Evolutionary conservation across 2,888 invertebrate genomes (phyloP), one percentile per base, ranked within the genome.

Genomic region (Galerucella calmariensis): DNA sequence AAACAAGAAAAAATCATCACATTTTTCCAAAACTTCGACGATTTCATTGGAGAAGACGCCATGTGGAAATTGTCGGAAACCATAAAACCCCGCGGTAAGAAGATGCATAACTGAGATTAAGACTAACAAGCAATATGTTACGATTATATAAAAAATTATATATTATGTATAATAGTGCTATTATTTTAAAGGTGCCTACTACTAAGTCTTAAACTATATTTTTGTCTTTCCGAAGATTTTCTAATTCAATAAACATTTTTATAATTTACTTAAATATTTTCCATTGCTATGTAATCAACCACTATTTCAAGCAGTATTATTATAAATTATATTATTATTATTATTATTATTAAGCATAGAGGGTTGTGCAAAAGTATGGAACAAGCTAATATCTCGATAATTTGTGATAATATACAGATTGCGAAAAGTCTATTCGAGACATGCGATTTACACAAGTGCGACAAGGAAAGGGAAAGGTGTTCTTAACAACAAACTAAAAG

Each of bases 51-150:
- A 86, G 99, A 99, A 89, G 99, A 99, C 88, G 95, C 97, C 74
- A 95, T 99, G 93, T 99, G 99, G 99, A 96, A 97, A 88, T 94
- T 98, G 84, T 99, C 98, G 0, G 97, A 98, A 89, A 93, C 93
- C 80, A 97, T 99, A 83, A 98, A 98, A 90, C 98, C 98, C 70
- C 90, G 96, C 74, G 94, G 93, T 41, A 91, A 91, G 78, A 89
- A 91, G 83, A 85, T 88, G 59, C 77, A 72, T 56, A 75, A 79
- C 69, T 78, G 77, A 78, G 66, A 56, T 53, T 46, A 72, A 68
- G 75, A 72, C 68, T 70, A 69, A 65, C 72, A 77, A 79, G 77
- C 79, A 79, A 79, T 79, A 77, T 67, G 62, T 78, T 76, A 73
- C 75, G 75, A 79, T 77, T 78, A 77, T 14, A 51, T 2, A 27